Evolutionary conservation across 2,888 invertebrate genomes (phyloP), one percentile per base, ranked within the genome.

Genomic region (Brachyopa scutellaris): DNA sequence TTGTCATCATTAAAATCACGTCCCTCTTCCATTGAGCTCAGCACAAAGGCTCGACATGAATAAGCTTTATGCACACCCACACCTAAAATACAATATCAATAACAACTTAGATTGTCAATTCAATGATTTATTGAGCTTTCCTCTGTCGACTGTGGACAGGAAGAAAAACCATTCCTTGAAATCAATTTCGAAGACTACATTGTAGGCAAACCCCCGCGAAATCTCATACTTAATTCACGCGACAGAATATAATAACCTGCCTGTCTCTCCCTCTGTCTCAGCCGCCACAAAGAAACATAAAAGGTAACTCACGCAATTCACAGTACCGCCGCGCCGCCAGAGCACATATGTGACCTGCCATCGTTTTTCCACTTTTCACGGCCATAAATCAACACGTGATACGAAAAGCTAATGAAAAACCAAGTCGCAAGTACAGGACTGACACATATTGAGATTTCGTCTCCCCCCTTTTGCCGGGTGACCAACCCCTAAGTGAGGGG

Each of bases 361-460:
- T 70, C 82, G 82, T 72, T 82, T 82, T 77, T 64, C 82, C 77
- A 82, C 70, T 82, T 82, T 77, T 70, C 77, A 66, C 64, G 82
- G 70, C 49, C 82, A 82, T 82, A 82, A 82, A 82, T 82, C 82
- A 82, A 77, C 82, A 77, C 82, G 82, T 82, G 82, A 82, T 82
- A 59, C 69, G 82, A 82, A 82, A 82, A 66, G 69, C 82, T 82
- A 82, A 82, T 82, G 77, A 82, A 82, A 82, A 76, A 77, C 53
- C 64, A 70, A 77, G 70, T 77, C 47, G 21, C 82, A 70, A 82
- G 77, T 77, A 82, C 66, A 82, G 70, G 77, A 70, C 70, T 77
- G 82, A 77, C 82, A 82, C 82, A 82, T 77, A 77, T 82, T 82
- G 82, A 77, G 82, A 82, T 82, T 74, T 74, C 64, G 67, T 74